Base-by-base conservation (phyloP, 1,140 invertebrate species). In the Paramacrobiotus metropolitanus region DNA sequence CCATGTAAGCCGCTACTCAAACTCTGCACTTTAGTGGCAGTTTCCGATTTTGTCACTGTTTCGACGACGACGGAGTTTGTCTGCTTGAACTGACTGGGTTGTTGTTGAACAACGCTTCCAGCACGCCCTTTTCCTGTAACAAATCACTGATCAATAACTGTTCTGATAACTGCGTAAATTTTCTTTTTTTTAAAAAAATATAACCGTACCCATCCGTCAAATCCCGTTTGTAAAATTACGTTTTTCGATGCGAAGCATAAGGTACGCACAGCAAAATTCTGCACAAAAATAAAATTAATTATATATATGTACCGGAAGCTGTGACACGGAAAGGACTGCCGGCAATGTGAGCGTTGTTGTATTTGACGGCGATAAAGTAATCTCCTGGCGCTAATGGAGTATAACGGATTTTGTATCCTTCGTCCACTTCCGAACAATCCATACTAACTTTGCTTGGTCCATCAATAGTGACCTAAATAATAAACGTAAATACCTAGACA, bases 321-420 rank as follows among this genome's bases (percentile, higher is more conserved):
- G 63, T 70, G 62, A 88, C 85, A 78, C 86, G 90, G 75, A 85
- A 92, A 0, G 93, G 93, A 60, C 87, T 92, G 2, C 91, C 90
- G 55, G 85, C 87, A 67, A 96, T 91, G 69, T 96, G 89, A 65
- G 83, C 83, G 31, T 89, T 87, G 72, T 93, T 93, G 76, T 95
- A 96, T 73, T 94, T 93, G 68, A 97, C 80, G 68, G 87, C 88
- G 72, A 95, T 82, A 71, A 87, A 91, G 70, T 96, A 96, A 74
- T 93, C 87, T 61, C 93, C 92, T 3, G 90, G 87, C 30, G 88
- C 82, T 29, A 92, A 76, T 0, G 92, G 92, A n/a, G 86, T 92
- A 76, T 95, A 97, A 63, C 87, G 82, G 62, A 96, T 91, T 78
- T 94, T 94, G 74, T 96, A 95, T 2, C 90, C 91, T 75, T 88